Conservation (phyloP, 2,888 invertebrate species). For the Polydrusus cervinus region DNA sequence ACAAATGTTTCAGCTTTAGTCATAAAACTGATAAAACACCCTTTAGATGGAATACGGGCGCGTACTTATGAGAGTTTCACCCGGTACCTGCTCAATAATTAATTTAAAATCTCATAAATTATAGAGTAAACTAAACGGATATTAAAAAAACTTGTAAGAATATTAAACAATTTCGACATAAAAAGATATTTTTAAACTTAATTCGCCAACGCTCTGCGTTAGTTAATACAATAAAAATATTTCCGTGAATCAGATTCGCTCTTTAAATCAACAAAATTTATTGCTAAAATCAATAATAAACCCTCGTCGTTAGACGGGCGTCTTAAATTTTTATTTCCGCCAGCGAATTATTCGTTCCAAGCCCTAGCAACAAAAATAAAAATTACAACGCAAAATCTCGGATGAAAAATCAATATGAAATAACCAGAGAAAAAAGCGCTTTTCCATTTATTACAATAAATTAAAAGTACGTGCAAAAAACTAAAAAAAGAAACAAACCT, state of each 20-base stretch:
- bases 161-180: constrained; percentile 22
- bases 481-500: constrained; percentile 41
- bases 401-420: constrained; percentile 43
- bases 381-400: constrained; percentile 42
- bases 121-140: no score
- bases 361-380: constrained; percentile 53
- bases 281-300: constrained; percentile 50
- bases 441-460: constrained; percentile 48
- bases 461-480: constrained; percentile 34
- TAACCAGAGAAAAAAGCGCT: constrained; percentile 31
- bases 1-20: no score
- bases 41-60: no score
- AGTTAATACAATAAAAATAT: constrained; percentile 48
- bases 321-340: constrained; percentile 22
- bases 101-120: no score
- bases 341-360: constrained; percentile 12
- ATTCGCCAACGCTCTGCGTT: constrained; percentile 16
- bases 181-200: constrained; percentile 44
- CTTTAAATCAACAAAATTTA: constrained; percentile 44
- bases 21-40: no score
- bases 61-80: neutral
- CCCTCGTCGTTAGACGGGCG: constrained; percentile 16
- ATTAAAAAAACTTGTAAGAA: no score
- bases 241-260: constrained; percentile 43
- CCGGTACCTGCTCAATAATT: no score